Evolutionary conservation across 2,113 vertebrate species (phyloP).

Genomic region (Microcebus griseorufus): DNA sequence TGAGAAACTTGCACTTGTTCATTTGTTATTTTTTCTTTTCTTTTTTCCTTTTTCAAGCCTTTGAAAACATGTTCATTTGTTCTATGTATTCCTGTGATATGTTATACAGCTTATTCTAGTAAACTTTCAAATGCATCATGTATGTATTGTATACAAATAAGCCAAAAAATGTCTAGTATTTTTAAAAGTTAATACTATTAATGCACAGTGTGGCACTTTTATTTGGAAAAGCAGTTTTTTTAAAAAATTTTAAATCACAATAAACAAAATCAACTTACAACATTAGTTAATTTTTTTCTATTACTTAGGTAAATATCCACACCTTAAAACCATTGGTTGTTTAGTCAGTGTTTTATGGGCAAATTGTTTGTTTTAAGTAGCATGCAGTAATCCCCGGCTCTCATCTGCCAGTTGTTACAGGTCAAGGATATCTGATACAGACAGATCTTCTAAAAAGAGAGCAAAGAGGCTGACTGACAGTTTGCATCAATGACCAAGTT

Average conservation of each 20-base stretch:
- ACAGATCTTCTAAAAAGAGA: conserved; percentile 28
- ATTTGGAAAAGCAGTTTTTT: not conserved
- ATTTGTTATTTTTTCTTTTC: not conserved
- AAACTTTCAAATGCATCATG: conserved; percentile 7
- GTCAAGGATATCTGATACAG: not conserved
- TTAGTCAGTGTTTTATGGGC: not conserved
- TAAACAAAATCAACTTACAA: conserved; percentile 8
- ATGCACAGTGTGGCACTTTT: not conserved
- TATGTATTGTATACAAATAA: not conserved
- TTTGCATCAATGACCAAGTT: not conserved
- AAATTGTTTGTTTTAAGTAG: not conserved
- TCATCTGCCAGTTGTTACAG: not conserved
- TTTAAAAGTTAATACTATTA: not conserved
- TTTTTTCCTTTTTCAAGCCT: too few species aligned
- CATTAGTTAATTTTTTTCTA: not conserved
- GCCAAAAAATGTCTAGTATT: not conserved
- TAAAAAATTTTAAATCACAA: not conserved
- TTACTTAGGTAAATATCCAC: not conserved
- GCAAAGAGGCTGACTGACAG: not conserved
- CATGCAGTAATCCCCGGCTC: not conserved
- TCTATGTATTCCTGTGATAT: not conserved
- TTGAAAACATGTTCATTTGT: not conserved
- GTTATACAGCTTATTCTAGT: not conserved
- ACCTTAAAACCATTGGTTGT: not conserved
- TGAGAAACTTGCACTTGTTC: not conserved